A percentile compares a stretch with the other conserved stretches of the same genome.
Conservation (phyloP, 2,888 invertebrate genomes). For the Cosmia trapezina region DNA sequence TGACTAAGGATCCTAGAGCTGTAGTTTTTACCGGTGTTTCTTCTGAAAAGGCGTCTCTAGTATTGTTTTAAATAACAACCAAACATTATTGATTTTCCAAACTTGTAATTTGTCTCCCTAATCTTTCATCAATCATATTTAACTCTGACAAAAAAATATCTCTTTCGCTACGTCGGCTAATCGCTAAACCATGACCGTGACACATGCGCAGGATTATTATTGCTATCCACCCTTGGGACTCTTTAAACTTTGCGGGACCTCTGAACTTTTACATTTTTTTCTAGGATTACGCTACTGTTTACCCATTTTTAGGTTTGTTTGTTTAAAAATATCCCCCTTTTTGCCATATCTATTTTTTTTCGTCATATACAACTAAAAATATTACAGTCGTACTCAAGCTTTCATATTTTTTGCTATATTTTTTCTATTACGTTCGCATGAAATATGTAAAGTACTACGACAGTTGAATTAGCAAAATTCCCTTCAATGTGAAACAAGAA, state of each 20-base stretch:
- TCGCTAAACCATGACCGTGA: constrained; percentile 66
- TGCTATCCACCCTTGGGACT: constrained; percentile 63
- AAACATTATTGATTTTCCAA: not conserved
- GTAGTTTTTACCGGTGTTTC: not conserved
- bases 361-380: constrained; percentile 6
- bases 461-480: not conserved
- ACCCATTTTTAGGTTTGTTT: constrained; percentile 25
- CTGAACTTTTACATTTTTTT: constrained; percentile 48
- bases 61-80: not conserved
- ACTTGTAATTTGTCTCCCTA: constrained; percentile 18
- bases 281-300: constrained; percentile 38
- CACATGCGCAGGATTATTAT: constrained; percentile 69
- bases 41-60: not conserved
- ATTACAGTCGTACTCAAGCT: constrained; percentile 1
- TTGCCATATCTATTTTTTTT: constrained; percentile 14
- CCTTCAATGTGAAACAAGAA: not conserved
- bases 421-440: not conserved
- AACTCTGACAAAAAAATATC: constrained; percentile 70
- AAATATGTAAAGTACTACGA: not conserved
- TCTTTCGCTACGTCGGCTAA: constrained; percentile 60
- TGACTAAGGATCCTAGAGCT: not conserved
- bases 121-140: constrained; percentile 71
- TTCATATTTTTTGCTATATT: constrained; percentile 13
- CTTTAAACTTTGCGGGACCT: constrained; percentile 54
- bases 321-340: constrained; percentile 32